Evolutionary conservation across 2,113 vertebrate genomes (phyloP).

Genomic region (Fukomys damarensis): DNA sequence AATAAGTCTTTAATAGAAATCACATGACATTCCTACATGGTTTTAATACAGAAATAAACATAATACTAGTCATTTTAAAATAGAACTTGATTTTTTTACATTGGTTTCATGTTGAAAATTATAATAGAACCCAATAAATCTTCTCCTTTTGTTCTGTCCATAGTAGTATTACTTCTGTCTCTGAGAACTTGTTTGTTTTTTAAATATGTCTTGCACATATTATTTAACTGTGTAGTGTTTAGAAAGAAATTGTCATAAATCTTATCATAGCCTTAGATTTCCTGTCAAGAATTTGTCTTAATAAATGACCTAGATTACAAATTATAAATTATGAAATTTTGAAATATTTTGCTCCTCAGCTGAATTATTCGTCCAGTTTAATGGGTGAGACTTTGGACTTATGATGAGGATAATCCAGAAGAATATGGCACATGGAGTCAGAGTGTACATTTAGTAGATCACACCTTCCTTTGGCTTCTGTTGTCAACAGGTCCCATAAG

Average conservation of each 20-base stretch:
- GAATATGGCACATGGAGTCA: not conserved
- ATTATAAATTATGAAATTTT: not conserved
- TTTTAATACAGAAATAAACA: conserved; percentile 31
- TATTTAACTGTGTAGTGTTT: conserved; percentile 14
- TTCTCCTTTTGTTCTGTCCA: not conserved
- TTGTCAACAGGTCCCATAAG: not conserved
- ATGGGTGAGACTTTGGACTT: not conserved
- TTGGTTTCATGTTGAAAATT: conserved; percentile 1
- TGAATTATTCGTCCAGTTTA: not conserved
- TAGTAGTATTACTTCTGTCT: conserved; percentile 6
- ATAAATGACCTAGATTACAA: not conserved
- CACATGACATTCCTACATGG: not conserved
- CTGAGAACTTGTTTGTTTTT: conserved; percentile 52
- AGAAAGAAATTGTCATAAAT: conserved; percentile 13
- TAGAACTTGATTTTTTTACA: conserved; percentile 7
- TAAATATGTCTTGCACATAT: not conserved
- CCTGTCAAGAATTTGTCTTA: not conserved
- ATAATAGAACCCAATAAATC: not conserved
- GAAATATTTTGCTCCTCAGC: not conserved
- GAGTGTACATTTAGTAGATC: not conserved
- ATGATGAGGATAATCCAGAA: not conserved
- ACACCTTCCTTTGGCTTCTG: not conserved
- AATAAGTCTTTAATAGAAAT: conserved; percentile 43
- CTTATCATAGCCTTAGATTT: not conserved
- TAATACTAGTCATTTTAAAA: conserved; percentile 29